Base-by-base conservation (phyloP, 2,888 invertebrate genomes). In the Eilema depressum region DNA sequence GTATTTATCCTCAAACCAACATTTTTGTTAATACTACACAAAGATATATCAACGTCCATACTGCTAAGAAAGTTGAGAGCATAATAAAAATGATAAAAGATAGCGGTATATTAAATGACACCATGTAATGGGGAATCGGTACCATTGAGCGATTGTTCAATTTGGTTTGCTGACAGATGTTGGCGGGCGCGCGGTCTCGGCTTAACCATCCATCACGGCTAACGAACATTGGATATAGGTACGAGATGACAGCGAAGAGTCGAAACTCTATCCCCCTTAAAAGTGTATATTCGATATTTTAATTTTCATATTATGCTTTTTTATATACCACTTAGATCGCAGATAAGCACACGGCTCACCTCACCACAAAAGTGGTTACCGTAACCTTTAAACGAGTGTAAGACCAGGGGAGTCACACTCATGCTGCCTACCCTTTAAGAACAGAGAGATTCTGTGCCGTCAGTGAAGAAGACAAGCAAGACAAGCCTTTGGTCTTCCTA, bases 221-320 rank as follows among this genome's bases (percentile, higher is more conserved):
- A 92, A 92, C 90, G 89, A 93, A 89, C 86, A 82, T 81, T 81
- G 81, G 89, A 82, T 86, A 90, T 87, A 85, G 78, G 89, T 53
- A n/a, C 53, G n/a, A 90, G 85, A 85, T 86, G 85, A 78, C 79
- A 82, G 26, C 20, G 23, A 63, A 56, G 11, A 77, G 83, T 85
- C 78, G 83, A 81, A 81, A 79, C 75, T 80, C 86, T 84, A 86
- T 86, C 75, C 81, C 85, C 85, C 87, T 87, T 86, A 10, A 20
- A 53, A 53, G 86, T 89, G 89, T 88, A 83, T 76, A 81, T 72
- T 83, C 71, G 69, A 77, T 75, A 75, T 79, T 79, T 77, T 75
- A 75, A 77, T 83, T 77, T 75, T 68, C 72, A 77, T 73, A 73
- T 69, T 57, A 66, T 77, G 72, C 60, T 71, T n/a, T n/a, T n/a